These are phyloP conservation scores for Clytia hemisphaerica DNA, from an alignment of 30 jellyfish, hydroid and myxozoan species.

Conservation along the genomic window DNA sequence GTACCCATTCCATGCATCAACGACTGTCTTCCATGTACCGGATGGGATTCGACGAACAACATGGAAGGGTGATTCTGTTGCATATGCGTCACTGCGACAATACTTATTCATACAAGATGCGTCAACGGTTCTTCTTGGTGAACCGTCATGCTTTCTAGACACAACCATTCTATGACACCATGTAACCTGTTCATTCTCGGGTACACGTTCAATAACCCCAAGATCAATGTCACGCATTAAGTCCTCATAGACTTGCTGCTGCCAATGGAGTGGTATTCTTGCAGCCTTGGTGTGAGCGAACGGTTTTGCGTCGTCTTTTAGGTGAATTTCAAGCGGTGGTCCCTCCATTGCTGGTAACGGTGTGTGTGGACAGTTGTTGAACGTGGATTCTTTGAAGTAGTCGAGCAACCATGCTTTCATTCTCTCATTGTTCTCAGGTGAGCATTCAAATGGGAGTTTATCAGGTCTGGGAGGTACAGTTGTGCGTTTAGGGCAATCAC, in stretches of 20 bases:
- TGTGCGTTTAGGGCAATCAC: neutral
- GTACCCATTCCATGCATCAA: constrained; percentile 64
- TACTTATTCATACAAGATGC: constrained; percentile 4
- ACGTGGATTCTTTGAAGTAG: too few relatives aligned
- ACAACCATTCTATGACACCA: neutral
- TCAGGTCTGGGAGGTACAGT: neutral
- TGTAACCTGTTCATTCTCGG: neutral
- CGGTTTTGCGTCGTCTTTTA: too few relatives aligned
- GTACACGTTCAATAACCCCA: too few relatives aligned
- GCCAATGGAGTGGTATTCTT: too few relatives aligned
- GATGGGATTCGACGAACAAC: constrained; percentile 17
- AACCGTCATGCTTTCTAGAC: neutral
- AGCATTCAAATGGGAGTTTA: too few relatives aligned
- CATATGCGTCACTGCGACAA: constrained; percentile 31
- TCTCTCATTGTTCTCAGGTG: too few relatives aligned
- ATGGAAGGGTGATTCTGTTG: constrained; percentile 44
- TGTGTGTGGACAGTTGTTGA: too few relatives aligned
- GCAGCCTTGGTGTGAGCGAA: too few relatives aligned
- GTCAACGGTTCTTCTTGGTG: constrained; percentile 36
- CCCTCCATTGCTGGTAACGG: too few relatives aligned
- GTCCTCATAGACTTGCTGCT: neutral
- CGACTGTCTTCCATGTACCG: constrained; percentile 33
- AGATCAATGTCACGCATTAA: neutral
- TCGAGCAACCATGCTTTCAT: too few relatives aligned
- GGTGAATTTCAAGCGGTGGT: too few relatives aligned